Evolutionary conservation across 2,888 invertebrate species (phyloP).

Genomic region (Mesochorus sp.): DNA sequence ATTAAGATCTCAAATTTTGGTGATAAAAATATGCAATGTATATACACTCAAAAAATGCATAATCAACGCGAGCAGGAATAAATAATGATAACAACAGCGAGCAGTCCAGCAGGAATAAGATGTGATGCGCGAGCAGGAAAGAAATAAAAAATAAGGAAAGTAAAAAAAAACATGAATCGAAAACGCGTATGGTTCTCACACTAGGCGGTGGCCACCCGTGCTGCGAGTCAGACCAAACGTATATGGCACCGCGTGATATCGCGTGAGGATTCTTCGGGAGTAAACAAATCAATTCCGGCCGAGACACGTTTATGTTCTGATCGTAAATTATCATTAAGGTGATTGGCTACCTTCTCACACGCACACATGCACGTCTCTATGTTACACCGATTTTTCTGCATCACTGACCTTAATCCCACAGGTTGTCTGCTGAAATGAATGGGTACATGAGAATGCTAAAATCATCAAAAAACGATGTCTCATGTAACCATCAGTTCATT

Average conservation of each 20-base stretch:
- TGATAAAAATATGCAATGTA: not conserved
- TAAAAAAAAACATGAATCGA: constrained; percentile 30
- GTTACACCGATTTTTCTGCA: constrained; percentile 39
- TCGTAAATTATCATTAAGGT: constrained; percentile 81
- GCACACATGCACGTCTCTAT: constrained; percentile 48
- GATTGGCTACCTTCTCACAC: constrained; percentile 75
- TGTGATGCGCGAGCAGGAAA: not conserved
- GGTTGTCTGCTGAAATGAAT: constrained; percentile 31
- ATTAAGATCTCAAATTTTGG: not conserved
- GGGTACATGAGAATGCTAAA: not conserved
- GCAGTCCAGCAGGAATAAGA: constrained; percentile 8
- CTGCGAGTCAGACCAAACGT: constrained; percentile 33
- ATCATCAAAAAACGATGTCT: too few relatives aligned
- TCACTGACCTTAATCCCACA: constrained; percentile 45
- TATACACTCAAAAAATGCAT: constrained; percentile 1
- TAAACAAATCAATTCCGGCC: constrained; percentile 78
- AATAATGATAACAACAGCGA: constrained; percentile 22
- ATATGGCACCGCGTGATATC: constrained; percentile 61
- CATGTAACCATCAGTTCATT: not conserved
- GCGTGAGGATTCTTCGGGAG: constrained; percentile 75
- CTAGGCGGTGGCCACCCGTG: constrained; percentile 64
- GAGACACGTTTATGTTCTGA: constrained; percentile 76
- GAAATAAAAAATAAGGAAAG: constrained; percentile 6
- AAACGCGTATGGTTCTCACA: constrained; percentile 24
- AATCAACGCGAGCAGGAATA: not conserved